Percentiles rank a stretch among this genome's conserved stretches.
Conservation (phyloP, 2,797 vertebrate species). For the Chelon labrosus region DNA sequence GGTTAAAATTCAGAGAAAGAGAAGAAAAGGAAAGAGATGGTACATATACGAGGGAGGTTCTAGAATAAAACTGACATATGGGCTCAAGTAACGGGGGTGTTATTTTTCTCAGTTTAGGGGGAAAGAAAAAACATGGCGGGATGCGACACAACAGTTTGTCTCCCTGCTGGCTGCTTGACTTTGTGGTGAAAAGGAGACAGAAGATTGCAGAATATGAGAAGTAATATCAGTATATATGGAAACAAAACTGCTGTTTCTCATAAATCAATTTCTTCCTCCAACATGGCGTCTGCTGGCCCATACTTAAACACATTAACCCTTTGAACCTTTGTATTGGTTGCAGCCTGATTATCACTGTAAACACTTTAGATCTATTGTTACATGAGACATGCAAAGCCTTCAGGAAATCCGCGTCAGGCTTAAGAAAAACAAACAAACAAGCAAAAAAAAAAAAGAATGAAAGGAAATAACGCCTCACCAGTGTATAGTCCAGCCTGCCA, state of each 20-base stretch:
- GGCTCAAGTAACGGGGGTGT: no score
- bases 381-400: no score
- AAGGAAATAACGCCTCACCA: constrained; percentile 82
- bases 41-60: no score
- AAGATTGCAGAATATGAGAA: neutral
- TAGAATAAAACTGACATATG: no score
- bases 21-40: neutral
- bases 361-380: no score
- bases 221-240: neutral
- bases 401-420: no score
- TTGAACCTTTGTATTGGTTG: neutral
- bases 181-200: neutral
- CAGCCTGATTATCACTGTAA: no score
- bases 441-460: neutral
- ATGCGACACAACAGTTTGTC: neutral
- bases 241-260: neutral
- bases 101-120: no score
- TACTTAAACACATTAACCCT: no score
- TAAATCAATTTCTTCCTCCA: neutral
- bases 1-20: neutral
- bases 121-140: neutral
- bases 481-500: constrained; percentile 79
- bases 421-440: neutral
- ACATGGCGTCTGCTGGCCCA: no score
- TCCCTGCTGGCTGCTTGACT: neutral